A percentile compares a stretch with the other conserved stretches of the same genome.
Evolutionary conservation across 2,113 vertebrate genomes (phyloP).

Genomic region (Chiloscyllium plagiosum): DNA sequence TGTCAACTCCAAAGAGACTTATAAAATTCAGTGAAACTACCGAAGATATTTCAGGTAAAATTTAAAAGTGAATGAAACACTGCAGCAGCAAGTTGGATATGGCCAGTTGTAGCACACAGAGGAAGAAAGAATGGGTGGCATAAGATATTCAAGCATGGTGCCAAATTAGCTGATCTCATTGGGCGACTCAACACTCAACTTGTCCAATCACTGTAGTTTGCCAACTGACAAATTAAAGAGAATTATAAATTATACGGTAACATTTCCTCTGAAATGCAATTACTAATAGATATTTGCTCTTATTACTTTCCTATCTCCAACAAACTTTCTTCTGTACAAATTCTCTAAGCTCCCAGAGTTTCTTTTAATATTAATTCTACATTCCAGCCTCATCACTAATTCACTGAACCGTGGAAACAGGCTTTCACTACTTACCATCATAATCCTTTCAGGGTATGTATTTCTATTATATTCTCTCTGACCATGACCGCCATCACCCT

Average conservation of each 20-base stretch:
- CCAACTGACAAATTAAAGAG: not conserved
- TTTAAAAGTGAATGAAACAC: not conserved
- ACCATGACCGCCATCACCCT: not conserved
- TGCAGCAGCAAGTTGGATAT: not conserved
- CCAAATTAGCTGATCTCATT: not conserved
- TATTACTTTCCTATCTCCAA: not conserved
- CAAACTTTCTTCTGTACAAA: not conserved
- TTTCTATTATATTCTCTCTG: not conserved
- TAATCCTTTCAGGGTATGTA: not conserved
- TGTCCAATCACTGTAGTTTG: not conserved
- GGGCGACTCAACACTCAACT: not conserved
- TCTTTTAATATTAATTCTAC: not conserved
- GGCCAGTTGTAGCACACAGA: not conserved
- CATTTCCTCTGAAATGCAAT: not conserved
- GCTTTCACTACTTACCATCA: not conserved
- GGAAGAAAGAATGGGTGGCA: not conserved
- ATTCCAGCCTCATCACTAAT: not conserved
- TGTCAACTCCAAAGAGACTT: not conserved
- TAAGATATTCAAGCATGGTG: not conserved
- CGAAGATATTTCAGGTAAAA: not conserved
- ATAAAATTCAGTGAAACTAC: not conserved
- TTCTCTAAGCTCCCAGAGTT: not conserved
- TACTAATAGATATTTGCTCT: not conserved
- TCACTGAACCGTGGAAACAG: not conserved
- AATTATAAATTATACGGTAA: not conserved